phyloP scores from a whole-genome alignment of 2,113 vertebrate genomes.

The Charadrius vociferus region DNA sequence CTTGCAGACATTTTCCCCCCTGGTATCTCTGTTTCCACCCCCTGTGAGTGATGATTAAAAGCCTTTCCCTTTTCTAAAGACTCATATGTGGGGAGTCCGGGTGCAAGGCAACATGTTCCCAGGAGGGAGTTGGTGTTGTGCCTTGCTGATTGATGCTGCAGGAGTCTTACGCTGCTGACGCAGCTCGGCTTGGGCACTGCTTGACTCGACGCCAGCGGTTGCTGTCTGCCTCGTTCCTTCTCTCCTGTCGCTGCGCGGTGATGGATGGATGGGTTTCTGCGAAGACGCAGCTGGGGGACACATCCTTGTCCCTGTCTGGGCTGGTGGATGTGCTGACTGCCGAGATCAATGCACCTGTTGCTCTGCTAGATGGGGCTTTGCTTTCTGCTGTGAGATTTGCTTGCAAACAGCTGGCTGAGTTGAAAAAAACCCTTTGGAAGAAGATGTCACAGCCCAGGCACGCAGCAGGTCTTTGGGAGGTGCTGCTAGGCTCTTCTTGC shows the following conservation, averaged over 20 bases:
- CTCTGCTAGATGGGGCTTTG: not conserved
- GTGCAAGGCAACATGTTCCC: not conserved
- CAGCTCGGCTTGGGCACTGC: fast-evolving
- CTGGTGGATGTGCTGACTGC: not conserved
- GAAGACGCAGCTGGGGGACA: not conserved
- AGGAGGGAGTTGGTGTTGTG: not conserved
- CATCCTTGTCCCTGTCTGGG: not conserved
- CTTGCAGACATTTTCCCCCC: fast-evolving
- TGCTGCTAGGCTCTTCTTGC: not conserved
- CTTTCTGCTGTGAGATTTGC: not conserved
- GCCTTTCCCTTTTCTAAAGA: not conserved
- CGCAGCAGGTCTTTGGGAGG: not conserved
- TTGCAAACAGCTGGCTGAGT: not conserved
- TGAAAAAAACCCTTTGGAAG: not conserved
- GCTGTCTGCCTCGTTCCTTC: not conserved
- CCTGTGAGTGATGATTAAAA: not conserved
- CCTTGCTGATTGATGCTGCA: too few species aligned
- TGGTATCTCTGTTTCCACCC: not conserved
- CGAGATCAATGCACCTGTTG: fast-evolving
- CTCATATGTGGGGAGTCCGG: fast-evolving
- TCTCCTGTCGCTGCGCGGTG: fast-evolving
- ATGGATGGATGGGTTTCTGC: not conserved
- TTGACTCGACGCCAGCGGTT: fast-evolving
- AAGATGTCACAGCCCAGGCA: not conserved
- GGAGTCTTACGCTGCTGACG: not conserved